phyloP scores from a whole-genome alignment of 2,797 vertebrate genomes.

The Danionella dracula region DNA sequence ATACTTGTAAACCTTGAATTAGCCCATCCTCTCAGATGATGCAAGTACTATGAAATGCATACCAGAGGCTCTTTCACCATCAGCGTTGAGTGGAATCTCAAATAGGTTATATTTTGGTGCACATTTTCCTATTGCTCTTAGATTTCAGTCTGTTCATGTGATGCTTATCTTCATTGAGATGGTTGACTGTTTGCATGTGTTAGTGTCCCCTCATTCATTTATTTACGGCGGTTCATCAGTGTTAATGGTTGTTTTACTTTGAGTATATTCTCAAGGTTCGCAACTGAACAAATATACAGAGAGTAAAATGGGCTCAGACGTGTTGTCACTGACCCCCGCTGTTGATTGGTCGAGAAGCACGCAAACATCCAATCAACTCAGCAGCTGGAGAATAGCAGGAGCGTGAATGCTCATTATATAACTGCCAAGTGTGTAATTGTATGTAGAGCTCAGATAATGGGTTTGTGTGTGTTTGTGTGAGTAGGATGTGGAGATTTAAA shows the following conservation, averaged over 20 bases:
- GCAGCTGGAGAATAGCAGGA: constrained; percentile 27
- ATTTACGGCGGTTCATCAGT: constrained; percentile 19
- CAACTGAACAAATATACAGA: not conserved
- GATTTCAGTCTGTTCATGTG: not conserved
- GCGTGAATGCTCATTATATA: constrained; percentile 40
- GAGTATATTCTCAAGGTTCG: not conserved
- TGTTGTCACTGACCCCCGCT: constrained; percentile 8
- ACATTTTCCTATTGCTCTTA: constrained; percentile 19
- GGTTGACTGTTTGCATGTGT: not conserved
- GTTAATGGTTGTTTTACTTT: constrained; percentile 19
- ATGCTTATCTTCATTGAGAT: not conserved
- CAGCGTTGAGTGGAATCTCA: constrained; percentile 38
- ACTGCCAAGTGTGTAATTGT: constrained; percentile 38
- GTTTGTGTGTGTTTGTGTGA: constrained; percentile 32
- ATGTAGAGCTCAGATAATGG: constrained; percentile 18
- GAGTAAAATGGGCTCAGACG: constrained; percentile 2
- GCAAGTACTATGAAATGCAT: constrained; percentile 70
- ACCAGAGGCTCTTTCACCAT: constrained; percentile 45
- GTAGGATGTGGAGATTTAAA: constrained; percentile 13
- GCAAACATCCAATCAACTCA: constrained; percentile 7
- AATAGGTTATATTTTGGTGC: constrained; percentile 41
- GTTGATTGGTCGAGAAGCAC: constrained; percentile 20
- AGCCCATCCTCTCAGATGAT: constrained; percentile 61
- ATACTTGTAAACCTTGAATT: constrained; percentile 49
- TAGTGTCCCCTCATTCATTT: not conserved